Percentiles rank a stretch among this genome's conserved stretches.
Conservation (phyloP, 2,797 vertebrate species). For the Crocodylus rhombifer region DNA sequence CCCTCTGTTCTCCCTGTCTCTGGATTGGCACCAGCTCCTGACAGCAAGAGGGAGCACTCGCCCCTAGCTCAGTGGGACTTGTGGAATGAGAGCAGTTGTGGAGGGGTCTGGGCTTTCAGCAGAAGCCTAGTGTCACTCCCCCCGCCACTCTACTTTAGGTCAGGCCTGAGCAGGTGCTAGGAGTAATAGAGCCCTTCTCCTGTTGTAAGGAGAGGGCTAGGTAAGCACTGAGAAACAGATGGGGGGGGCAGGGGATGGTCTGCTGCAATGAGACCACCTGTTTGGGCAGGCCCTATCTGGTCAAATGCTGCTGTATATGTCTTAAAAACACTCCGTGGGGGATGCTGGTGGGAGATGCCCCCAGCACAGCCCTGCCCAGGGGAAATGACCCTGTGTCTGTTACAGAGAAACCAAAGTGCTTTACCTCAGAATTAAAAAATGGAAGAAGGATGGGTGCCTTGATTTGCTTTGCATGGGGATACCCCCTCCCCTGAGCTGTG, state of each 20-base stretch:
- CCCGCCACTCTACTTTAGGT: not conserved
- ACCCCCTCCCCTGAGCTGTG: not conserved
- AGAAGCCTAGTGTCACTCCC: not conserved
- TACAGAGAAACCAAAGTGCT: conserved; percentile 51
- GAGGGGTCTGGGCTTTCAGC: not conserved
- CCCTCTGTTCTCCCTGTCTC: not conserved
- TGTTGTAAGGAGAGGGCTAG: conserved; percentile 65
- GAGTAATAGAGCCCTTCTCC: conserved; percentile 6
- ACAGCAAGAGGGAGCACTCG: not conserved
- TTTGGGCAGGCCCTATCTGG: not conserved
- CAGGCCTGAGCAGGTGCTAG: not conserved
- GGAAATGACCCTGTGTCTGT: conserved; percentile 7
- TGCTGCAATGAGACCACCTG: conserved; percentile 28
- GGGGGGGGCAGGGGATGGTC: not conserved
- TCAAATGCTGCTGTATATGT: not conserved
- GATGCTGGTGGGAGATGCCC: not conserved
- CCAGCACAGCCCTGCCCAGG: not conserved
- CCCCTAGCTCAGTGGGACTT: not conserved
- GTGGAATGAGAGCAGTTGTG: not conserved
- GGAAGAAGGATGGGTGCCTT: not conserved
- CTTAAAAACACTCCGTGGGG: not conserved
- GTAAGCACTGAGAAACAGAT: not conserved
- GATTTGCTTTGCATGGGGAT: not conserved
- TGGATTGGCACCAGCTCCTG: not conserved
- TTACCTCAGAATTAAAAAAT: conserved; percentile 72